Conservation (phyloP, 2,797 vertebrate genomes). For the Garrulus glandarius region DNA sequence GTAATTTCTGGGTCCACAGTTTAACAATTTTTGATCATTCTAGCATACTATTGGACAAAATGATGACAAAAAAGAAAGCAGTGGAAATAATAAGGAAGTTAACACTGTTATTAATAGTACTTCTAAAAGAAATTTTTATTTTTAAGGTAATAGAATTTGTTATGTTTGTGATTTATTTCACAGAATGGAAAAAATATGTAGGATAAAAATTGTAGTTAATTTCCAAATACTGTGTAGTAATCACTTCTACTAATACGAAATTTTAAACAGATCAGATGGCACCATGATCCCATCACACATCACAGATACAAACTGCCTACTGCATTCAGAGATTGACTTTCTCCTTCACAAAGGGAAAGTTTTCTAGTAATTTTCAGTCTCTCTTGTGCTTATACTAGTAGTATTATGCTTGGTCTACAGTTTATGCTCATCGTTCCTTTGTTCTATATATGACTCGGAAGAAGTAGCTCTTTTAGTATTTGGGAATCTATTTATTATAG, state of each 20-base stretch:
- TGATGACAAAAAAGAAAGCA: neutral
- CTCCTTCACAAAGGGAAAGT: neutral
- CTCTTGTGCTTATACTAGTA: neutral
- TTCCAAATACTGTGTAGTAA: neutral
- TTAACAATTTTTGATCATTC: neutral
- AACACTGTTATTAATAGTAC: neutral
- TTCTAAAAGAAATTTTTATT: neutral
- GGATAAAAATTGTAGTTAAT: neutral
- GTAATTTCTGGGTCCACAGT: neutral
- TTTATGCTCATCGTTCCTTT: neutral
- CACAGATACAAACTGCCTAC: neutral
- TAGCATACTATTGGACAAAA: neutral
- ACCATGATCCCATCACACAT: neutral
- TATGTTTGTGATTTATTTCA: neutral
- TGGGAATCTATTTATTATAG: neutral
- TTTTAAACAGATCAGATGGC: neutral
- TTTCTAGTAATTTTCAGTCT: neutral
- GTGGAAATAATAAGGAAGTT: neutral
- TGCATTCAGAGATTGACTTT: neutral
- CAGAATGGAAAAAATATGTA: neutral
- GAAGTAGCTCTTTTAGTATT: neutral
- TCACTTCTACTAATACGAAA: neutral
- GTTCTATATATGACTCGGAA: neutral
- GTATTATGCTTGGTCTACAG: neutral
- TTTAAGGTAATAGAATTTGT: neutral